Base-by-base conservation (phyloP, 2,888 invertebrate species). In the Trichogramma evanescens region DNA sequence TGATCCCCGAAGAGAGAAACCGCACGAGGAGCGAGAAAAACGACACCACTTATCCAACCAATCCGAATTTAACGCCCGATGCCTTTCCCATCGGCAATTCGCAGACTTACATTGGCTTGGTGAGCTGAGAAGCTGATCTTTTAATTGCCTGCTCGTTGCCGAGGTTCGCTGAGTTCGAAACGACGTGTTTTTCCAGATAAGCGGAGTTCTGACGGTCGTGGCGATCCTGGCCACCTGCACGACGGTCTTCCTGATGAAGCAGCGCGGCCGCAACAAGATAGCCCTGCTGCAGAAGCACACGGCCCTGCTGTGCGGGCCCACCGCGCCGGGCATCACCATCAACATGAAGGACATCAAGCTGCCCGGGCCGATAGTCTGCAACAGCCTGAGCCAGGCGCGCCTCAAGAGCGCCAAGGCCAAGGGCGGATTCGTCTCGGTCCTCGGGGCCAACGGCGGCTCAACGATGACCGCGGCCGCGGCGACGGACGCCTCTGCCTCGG, bases 171-270 rank as follows among this genome's bases (percentile, higher is more conserved):
- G 48, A 48, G 2, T 13, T 6, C 6, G 0, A n/a, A 6, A 48
- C n/a, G 2, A n/a, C 48, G 9, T 6, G 51, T 10, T 9, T 8
- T 13, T 52, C 6, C 49, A 89, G 2, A 82, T 89, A 13, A 87
- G 87, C 45, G 86, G 86, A 0, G 83, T 85, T 0, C 73, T 88
- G 63, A 87, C 86, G 4, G 85, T 88, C 71, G 80, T 87, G 52
- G 84, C 85, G 1, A 78, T 89, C 6, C 79, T 88, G 38, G 77
- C 86, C 61, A 84, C 86, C 41, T 85, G 86, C 71, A 83, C 84
- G 8, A 83, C 84, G 8, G 82, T 85, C 9, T 82, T 85, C 67
- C 79, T 88, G 65, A 84, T 88, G 82, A 83, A 86, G 58, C 79
- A 86, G 43, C 76, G 86, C 39, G 86, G 86, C n/a, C 80, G 84